phyloP scores from a whole-genome alignment of 2,113 vertebrate species.

The Callipepla squamata region DNA sequence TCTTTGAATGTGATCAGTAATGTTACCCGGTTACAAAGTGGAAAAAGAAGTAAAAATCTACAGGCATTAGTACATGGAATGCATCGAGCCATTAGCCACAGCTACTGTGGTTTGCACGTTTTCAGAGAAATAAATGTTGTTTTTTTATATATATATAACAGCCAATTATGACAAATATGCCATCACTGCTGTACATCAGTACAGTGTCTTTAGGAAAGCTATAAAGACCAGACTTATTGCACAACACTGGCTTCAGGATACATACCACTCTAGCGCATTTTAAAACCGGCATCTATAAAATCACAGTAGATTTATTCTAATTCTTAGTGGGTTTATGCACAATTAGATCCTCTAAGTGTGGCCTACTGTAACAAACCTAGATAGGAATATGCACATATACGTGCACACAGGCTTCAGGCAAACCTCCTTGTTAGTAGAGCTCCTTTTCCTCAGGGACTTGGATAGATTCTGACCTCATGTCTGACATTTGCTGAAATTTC shows the following conservation, averaged over 20 bases:
- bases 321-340: neutral
- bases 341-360: neutral
- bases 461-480: neutral
- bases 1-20: neutral
- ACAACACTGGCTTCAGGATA: neutral
- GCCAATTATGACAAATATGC: neutral
- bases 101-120: neutral
- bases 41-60: neutral
- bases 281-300: neutral
- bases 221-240: neutral
- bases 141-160: neutral
- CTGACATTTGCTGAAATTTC: slow-evolving; percentile 20
- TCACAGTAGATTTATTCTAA: neutral
- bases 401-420: neutral
- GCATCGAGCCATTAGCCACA: neutral
- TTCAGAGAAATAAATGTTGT: neutral
- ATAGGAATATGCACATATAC: neutral
- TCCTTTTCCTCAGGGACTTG: neutral
- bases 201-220: neutral
- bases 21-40: neutral
- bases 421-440: neutral
- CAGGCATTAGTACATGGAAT: neutral
- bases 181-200: neutral
- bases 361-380: neutral
- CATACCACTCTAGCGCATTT: neutral